phyloP scores from a whole-genome alignment of 1,140 invertebrate genomes.

The Helicoverpa armigera region DNA sequence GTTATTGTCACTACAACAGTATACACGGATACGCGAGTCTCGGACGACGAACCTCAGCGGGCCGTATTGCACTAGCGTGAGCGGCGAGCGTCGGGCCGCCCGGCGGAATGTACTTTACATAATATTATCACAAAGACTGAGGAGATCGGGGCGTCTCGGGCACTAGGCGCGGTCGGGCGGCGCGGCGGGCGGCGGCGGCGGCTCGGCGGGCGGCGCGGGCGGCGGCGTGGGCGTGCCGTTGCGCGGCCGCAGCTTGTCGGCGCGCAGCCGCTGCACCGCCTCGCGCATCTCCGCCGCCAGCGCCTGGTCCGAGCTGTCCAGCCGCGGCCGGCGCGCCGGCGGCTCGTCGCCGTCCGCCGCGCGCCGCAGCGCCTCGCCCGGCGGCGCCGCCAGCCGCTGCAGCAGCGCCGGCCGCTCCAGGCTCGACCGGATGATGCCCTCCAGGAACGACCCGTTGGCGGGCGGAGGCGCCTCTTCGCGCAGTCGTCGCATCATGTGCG shows the following conservation, averaged over 20 bases:
- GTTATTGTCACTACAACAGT: constrained; percentile 79
- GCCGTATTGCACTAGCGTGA: constrained; percentile 46
- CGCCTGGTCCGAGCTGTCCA: constrained; percentile 83
- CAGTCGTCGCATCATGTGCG: constrained; percentile 93
- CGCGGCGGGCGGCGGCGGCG: constrained; percentile 56
- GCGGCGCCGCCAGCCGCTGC: constrained; percentile 90
- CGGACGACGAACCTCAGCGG: constrained; percentile 43
- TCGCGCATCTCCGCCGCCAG: constrained; percentile 87
- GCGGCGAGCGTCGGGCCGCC: constrained; percentile 54
- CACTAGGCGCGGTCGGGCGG: constrained; percentile 69
- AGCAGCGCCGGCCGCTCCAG: constrained; percentile 90
- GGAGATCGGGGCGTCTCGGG: constrained; percentile 63
- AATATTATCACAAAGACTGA: constrained; percentile 76
- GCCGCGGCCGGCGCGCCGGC: constrained; percentile 72
- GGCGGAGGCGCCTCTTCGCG: constrained; percentile 89
- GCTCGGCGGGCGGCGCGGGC: constrained; percentile 58
- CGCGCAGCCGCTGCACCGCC: constrained; percentile 86
- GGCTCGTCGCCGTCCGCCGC: constrained; percentile 70
- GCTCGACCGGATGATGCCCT: constrained; percentile 93
- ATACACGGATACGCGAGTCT: constrained; percentile 63
- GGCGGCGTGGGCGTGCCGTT: constrained; percentile 78
- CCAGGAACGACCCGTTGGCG: constrained; percentile 92
- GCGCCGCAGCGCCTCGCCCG: constrained; percentile 72
- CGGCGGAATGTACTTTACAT: constrained; percentile 74
- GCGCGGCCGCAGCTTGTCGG: constrained; percentile 75